These are phyloP conservation scores for Lepidostoma basale DNA, from an alignment of 1,140 invertebrate genomes.

Conservation along the genomic window DNA sequence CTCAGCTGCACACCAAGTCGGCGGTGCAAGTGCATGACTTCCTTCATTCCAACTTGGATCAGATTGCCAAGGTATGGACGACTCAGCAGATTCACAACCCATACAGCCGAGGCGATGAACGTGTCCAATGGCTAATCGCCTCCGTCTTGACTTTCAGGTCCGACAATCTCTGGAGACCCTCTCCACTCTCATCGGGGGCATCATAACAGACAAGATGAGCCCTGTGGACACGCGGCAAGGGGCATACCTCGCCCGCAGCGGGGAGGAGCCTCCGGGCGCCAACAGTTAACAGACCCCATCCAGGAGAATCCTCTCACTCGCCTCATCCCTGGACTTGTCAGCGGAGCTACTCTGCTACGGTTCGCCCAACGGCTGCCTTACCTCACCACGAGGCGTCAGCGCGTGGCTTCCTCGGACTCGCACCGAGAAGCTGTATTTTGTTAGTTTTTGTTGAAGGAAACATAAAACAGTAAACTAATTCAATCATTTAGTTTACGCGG, in stretches of 20 bases:
- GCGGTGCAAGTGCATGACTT: conserved; percentile 67
- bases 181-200: conserved; percentile 59
- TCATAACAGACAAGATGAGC: conserved; percentile 38
- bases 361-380: no score
- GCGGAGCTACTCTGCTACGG: neutral
- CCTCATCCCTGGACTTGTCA: neutral
- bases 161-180: conserved; percentile 67
- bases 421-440: no score
- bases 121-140: no score
- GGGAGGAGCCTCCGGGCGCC: neutral
- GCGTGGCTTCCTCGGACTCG: no score
- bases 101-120: no score
- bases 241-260: conserved; percentile 9
- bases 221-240: conserved; percentile 51
- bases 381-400: no score
- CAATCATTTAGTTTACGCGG: no score
- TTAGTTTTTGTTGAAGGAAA: no score
- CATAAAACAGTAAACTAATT: no score
- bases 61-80: conserved; percentile 64
- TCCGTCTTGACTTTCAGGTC: conserved; percentile 62
- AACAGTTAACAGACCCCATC: conserved; percentile 23
- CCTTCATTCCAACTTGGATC: conserved; percentile 65
- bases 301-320: neutral
- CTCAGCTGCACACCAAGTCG: conserved; percentile 65
- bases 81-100: no score